phyloP scores from a whole-genome alignment of 2,888 invertebrate species.

The Charanyca ferruginea region DNA sequence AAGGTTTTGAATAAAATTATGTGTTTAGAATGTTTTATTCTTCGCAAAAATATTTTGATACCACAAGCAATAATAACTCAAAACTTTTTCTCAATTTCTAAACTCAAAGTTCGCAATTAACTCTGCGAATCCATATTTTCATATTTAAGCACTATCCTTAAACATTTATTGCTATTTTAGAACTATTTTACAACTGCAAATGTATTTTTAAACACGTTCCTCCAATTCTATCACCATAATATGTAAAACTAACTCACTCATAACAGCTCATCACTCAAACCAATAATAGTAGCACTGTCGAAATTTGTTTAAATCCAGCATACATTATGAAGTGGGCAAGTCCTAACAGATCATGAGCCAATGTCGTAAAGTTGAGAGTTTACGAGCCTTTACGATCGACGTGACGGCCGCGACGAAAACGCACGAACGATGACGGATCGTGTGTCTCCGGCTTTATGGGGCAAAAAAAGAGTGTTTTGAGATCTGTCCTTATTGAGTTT shows the following conservation, averaged over 20 bases:
- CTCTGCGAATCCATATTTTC: background rate
- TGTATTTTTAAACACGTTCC: constrained; percentile 29
- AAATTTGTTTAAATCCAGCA: constrained; percentile 66
- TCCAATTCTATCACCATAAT: constrained; percentile 26
- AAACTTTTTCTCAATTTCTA: background rate
- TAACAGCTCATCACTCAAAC: constrained; percentile 62
- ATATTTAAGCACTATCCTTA: background rate
- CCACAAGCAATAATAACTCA: background rate
- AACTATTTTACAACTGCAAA: constrained; percentile 15
- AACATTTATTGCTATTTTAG: constrained; percentile 3
- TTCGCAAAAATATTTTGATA: constrained; percentile 9
- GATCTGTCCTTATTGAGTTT: constrained; percentile 52
- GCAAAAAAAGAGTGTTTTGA: constrained; percentile 60
- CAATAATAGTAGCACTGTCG: constrained; percentile 63
- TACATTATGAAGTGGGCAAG: constrained; percentile 64
- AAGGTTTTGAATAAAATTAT: constrained; percentile 53
- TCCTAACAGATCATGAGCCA: constrained; percentile 70
- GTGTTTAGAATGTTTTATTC: constrained; percentile 25
- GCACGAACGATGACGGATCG: constrained; percentile 70
- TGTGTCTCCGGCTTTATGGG: constrained; percentile 69
- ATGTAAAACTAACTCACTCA: constrained; percentile 45
- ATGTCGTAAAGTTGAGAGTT: constrained; percentile 74
- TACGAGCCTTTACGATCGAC: constrained; percentile 76
- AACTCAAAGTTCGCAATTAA: background rate
- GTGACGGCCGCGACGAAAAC: constrained; percentile 72